These are phyloP conservation scores for Piscicola geometra DNA, from an alignment of 2,888 invertebrate genomes.

Conservation along the genomic window DNA sequence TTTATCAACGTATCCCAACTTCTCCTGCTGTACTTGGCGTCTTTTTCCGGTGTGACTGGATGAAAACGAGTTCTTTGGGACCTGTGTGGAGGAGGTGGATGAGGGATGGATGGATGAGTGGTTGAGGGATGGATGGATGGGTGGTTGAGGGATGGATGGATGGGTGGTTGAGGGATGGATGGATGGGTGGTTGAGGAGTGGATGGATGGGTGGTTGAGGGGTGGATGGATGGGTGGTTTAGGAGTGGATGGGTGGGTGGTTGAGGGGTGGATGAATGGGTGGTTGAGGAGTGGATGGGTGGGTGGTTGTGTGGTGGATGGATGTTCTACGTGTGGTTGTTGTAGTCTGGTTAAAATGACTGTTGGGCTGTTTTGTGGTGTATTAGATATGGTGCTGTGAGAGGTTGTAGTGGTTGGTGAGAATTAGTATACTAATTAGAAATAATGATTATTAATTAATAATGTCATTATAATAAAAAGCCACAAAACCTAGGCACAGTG, in stretches of 20 bases:
- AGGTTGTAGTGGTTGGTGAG: slow-evolving; percentile 6
- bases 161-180: neutral
- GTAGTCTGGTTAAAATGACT: neutral
- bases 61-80: slow-evolving; percentile 66
- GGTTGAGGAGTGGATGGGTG: neutral
- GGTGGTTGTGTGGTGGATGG: neutral
- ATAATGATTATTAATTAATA: no score
- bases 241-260: neutral
- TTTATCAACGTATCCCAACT: slow-evolving; percentile 86
- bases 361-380: neutral
- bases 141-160: neutral
- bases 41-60: slow-evolving; percentile 84
- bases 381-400: no score
- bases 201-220: no score
- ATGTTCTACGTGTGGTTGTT: neutral
- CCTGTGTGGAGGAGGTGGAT: slow-evolving; percentile 42
- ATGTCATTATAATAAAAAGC: no score
- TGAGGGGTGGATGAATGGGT: neutral
- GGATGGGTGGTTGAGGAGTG: no score
- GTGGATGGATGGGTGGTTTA: no score
- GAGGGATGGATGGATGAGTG: no score
- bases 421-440: neutral
- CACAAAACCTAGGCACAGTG: slow-evolving; percentile 68
- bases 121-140: no score
- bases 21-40: slow-evolving; percentile 78